Evolutionary conservation across 2,888 invertebrate species (phyloP).

Genomic region (Scrobipalpa costella): DNA sequence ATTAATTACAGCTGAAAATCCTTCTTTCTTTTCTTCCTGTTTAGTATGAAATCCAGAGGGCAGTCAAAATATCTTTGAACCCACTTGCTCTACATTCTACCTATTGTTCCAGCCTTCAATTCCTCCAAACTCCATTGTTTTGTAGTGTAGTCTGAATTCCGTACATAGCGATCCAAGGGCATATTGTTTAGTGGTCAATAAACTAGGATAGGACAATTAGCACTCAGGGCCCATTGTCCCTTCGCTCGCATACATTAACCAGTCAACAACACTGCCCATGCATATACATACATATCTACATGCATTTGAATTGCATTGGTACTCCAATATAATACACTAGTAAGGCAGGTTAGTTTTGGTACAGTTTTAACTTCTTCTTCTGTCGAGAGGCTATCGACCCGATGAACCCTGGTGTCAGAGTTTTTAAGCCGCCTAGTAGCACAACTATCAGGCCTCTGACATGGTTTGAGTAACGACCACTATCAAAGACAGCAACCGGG

Average conservation of each 20-base stretch:
- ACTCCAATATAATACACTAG: not conserved
- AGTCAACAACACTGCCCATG: conserved; percentile 11
- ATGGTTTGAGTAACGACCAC: too few relatives aligned
- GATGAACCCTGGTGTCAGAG: too few relatives aligned
- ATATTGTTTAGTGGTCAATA: conserved; percentile 22
- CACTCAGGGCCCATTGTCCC: conserved; percentile 26
- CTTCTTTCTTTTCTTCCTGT: too few relatives aligned
- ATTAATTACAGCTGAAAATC: too few relatives aligned
- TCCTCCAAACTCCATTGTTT: not conserved
- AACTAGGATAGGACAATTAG: conserved; percentile 24
- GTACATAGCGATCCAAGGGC: conserved; percentile 7
- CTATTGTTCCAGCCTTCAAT: not conserved
- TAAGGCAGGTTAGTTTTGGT: conserved; percentile 6
- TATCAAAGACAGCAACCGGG: too few relatives aligned
- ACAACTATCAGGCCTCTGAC: too few relatives aligned
- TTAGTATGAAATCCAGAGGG: too few relatives aligned
- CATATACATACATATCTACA: conserved; percentile 6
- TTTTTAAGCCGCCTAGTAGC: too few relatives aligned
- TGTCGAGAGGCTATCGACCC: too few relatives aligned
- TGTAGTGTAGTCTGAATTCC: not conserved
- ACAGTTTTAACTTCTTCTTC: not conserved
- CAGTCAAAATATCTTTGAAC: too few relatives aligned
- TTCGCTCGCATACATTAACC: conserved; percentile 25
- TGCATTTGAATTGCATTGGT: not conserved
- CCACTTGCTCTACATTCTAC: not conserved